Conservation (phyloP, 2,888 invertebrate species). For the Drosophila eohydei region DNA sequence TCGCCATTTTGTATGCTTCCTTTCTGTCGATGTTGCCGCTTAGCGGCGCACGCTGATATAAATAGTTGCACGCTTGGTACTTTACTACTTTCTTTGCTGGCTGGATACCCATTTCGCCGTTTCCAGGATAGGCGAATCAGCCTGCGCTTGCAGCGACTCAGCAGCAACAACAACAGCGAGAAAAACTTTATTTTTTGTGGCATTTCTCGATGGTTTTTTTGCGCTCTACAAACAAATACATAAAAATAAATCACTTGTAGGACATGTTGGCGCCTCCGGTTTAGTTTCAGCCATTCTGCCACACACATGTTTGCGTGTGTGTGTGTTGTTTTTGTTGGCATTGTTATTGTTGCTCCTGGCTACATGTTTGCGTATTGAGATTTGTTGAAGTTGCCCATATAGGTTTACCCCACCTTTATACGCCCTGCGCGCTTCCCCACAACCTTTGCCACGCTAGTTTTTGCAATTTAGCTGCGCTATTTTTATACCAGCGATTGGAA, state of each 20-base stretch:
- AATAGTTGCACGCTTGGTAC: constrained; percentile 68
- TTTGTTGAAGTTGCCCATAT: constrained; percentile 70
- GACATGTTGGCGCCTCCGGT: constrained; percentile 84
- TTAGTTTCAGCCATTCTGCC: constrained; percentile 64
- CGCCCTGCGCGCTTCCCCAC: neutral
- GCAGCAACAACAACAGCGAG: constrained; percentile 13
- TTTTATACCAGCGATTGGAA: constrained; percentile 43
- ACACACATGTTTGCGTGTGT: constrained; percentile 14
- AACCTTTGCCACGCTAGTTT: constrained; percentile 10
- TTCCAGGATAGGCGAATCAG: constrained; percentile 40
- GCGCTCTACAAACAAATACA: constrained; percentile 76
- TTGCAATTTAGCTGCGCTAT: constrained; percentile 43
- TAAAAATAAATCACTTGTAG: constrained; percentile 83
- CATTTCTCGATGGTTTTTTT: constrained; percentile 59
- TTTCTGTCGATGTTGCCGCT: constrained; percentile 36
- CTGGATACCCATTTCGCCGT: constrained; percentile 28
- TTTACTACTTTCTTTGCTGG: constrained; percentile 55
- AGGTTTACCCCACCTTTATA: constrained; percentile 35
- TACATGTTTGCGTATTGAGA: constrained; percentile 69
- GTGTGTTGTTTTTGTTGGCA: constrained; percentile 27
- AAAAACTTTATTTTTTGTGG: constrained; percentile 67
- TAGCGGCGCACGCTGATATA: constrained; percentile 60
- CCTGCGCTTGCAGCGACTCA: constrained; percentile 44
- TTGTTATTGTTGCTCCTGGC: constrained; percentile 50
- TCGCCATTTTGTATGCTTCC: constrained; percentile 10